Evolutionary conservation across 2,888 invertebrate species (phyloP).

Genomic region (Drosophila longiperda): DNA sequence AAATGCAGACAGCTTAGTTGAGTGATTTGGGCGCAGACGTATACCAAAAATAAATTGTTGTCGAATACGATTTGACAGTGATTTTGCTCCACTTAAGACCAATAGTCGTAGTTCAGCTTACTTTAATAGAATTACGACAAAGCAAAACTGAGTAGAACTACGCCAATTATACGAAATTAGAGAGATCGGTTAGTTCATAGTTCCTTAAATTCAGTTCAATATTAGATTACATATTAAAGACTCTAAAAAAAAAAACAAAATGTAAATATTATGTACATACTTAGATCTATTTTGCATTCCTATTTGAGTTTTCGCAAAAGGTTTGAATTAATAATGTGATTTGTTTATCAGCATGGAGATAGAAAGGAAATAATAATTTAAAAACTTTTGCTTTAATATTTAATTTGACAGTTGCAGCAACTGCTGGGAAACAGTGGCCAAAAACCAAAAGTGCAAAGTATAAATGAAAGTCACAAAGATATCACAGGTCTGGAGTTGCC

Average conservation of each 20-base stretch:
- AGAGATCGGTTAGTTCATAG: not conserved
- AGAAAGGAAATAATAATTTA: constrained; percentile 21
- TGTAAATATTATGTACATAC: not conserved
- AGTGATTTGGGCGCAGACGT: constrained; percentile 52
- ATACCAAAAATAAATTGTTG: constrained; percentile 47
- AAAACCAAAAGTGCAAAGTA: constrained; percentile 49
- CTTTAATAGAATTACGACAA: not conserved
- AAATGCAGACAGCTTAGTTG: constrained; percentile 62
- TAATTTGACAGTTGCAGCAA: constrained; percentile 38
- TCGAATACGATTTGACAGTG: constrained; percentile 44
- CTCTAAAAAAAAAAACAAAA: not conserved
- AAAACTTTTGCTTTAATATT: constrained; percentile 41
- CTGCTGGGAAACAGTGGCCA: constrained; percentile 7
- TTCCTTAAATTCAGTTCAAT: not conserved
- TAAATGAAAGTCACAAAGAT: constrained; percentile 70
- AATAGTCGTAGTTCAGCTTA: not conserved
- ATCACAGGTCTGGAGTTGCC: constrained; percentile 16
- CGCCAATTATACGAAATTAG: not conserved
- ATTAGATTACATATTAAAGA: not conserved
- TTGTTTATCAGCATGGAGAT: constrained; percentile 5
- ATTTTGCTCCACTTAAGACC: constrained; percentile 6
- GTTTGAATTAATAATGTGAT: constrained; percentile 14
- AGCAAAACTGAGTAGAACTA: not conserved
- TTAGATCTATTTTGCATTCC: not conserved
- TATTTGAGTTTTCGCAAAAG: not conserved